Conservation (phyloP, 2,888 invertebrate species). For the Lithophane socia region DNA sequence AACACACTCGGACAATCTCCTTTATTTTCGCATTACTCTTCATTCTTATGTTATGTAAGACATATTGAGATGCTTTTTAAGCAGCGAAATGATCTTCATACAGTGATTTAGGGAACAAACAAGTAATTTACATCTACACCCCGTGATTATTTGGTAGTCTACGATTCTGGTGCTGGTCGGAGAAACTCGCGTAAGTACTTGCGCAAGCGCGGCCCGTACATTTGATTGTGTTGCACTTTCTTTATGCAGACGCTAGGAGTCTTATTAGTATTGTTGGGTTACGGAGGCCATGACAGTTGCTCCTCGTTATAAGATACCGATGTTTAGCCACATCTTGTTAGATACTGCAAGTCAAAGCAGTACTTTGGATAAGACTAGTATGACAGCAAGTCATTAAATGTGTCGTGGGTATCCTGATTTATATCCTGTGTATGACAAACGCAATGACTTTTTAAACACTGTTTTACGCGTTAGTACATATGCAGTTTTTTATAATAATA, state of each 20-base stretch:
- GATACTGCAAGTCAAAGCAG: background rate
- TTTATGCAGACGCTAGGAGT: conserved; percentile 51
- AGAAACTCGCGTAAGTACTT: conserved; percentile 62
- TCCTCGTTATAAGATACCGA: background rate
- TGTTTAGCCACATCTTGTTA: conserved; percentile 1
- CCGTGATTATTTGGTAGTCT: conserved; percentile 43
- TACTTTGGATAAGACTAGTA: background rate
- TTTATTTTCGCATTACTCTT: background rate
- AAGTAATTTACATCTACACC: conserved; percentile 46
- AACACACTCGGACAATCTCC: background rate
- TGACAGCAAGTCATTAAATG: background rate
- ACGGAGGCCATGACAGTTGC: conserved; percentile 21
- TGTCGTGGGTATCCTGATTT: background rate
- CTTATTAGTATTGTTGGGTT: conserved; percentile 4
- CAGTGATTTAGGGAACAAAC: conserved; percentile 47
- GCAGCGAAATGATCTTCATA: conserved; percentile 34
- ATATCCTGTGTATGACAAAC: background rate
- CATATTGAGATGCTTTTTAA: conserved; percentile 16
- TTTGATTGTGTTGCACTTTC: conserved; percentile 64
- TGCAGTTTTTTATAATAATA: background rate
- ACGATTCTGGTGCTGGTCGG: conserved; percentile 33
- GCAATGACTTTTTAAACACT: background rate
- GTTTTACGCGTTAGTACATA: background rate
- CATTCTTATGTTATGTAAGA: conserved; percentile 31
- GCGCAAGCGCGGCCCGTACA: conserved; percentile 55